Conservation (phyloP, 2,797 vertebrate genomes). For the Lindbergichthys nudifrons region DNA sequence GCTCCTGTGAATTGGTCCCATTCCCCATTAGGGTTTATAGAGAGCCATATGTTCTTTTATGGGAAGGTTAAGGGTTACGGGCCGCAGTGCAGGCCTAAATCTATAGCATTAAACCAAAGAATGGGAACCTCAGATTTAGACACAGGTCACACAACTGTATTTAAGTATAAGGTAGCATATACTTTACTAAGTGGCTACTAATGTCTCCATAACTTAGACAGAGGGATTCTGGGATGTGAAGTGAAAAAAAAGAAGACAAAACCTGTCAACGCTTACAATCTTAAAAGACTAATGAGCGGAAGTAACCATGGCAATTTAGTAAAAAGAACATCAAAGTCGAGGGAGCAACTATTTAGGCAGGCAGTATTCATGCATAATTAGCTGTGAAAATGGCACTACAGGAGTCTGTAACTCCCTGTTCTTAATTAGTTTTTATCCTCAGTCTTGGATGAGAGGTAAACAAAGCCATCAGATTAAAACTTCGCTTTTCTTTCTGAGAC, state of each 20-base stretch:
- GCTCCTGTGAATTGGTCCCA: constrained; percentile 64
- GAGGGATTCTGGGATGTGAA: constrained; percentile 35
- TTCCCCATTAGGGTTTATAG: constrained; percentile 85
- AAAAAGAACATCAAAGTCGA: constrained; percentile 81
- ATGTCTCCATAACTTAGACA: constrained; percentile 14
- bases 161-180: constrained; percentile 31
- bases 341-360: constrained; percentile 82
- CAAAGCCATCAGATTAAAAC: constrained; percentile 81
- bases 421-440: constrained; percentile 84
- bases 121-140: constrained; percentile 63
- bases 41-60: constrained; percentile 85
- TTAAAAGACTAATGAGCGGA: constrained; percentile 85
- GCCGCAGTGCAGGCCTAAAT: constrained; percentile 74
- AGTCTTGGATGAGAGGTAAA: constrained; percentile 82
- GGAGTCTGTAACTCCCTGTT: constrained; percentile 78
- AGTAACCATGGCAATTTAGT: constrained; percentile 82
- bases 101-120: constrained; percentile 75
- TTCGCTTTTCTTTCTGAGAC: constrained; percentile 58
- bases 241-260: constrained; percentile 50
- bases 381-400: constrained; percentile 83
- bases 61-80: constrained; percentile 83
- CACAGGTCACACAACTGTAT: constrained; percentile 48
- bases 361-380: constrained; percentile 85
- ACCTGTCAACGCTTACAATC: constrained; percentile 77
- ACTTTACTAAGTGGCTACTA: constrained; percentile 19